phyloP scores from a whole-genome alignment of 1,140 invertebrate genomes.

The Papilio xuthus region DNA sequence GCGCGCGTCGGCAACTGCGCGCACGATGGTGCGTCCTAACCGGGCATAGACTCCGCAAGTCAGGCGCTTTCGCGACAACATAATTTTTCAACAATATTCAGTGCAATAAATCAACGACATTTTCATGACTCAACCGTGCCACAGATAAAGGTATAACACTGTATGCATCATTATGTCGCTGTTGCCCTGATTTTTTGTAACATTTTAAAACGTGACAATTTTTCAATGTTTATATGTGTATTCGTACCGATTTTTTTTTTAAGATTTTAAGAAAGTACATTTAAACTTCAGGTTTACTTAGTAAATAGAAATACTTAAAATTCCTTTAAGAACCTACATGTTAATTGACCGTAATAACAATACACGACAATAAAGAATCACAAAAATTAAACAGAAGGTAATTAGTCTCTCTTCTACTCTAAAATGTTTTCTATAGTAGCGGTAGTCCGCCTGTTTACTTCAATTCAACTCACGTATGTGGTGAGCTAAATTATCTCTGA shows the following conservation, averaged over 20 bases:
- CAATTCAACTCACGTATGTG: not conserved
- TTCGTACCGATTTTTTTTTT: not conserved
- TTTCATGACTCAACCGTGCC: slow-evolving; percentile 27
- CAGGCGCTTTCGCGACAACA: slow-evolving; percentile 27
- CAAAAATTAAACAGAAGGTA: too few species aligned
- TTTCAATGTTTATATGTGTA: slow-evolving; percentile 8
- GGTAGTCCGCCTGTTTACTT: not conserved
- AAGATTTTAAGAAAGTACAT: not conserved
- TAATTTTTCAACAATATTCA: slow-evolving; percentile 31
- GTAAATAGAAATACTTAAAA: not conserved
- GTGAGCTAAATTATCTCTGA: not conserved
- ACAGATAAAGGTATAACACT: slow-evolving; percentile 22
- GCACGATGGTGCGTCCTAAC: slow-evolving; percentile 45
- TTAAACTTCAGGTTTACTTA: not conserved
- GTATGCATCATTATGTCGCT: slow-evolving; percentile 1
- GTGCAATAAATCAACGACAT: slow-evolving; percentile 22
- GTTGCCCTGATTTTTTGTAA: slow-evolving; percentile 19
- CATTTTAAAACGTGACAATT: slow-evolving; percentile 22
- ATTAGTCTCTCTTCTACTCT: too few species aligned
- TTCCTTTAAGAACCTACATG: not conserved
- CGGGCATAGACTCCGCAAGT: not conserved
- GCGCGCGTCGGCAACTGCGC: slow-evolving; percentile 66
- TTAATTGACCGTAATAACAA: too few species aligned
- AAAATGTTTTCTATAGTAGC: not conserved
- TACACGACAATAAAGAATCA: too few species aligned